A percentile compares a stretch with the other conserved stretches of the same genome.
phyloP scores from a whole-genome alignment of 2,113 vertebrate species.

The Ursus arctos region DNA sequence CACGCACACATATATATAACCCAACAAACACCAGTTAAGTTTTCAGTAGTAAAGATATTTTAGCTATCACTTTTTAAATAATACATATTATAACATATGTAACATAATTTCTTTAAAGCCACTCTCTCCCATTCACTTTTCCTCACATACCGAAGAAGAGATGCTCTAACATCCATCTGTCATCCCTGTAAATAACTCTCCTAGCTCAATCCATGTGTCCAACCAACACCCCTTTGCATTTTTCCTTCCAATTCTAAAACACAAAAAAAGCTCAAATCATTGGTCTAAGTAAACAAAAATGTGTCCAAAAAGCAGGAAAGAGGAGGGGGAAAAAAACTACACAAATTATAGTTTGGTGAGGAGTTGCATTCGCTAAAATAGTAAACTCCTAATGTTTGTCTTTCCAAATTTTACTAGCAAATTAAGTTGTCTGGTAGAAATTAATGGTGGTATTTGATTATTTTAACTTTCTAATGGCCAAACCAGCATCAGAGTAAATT shows the following conservation, averaged over 20 bases:
- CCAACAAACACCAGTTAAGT: not conserved
- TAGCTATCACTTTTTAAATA: not conserved
- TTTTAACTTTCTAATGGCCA: not conserved
- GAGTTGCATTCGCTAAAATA: not conserved
- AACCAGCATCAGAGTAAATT: not conserved
- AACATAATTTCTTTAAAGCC: not conserved
- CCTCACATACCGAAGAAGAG: not conserved
- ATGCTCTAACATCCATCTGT: not conserved
- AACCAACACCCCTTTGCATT: not conserved
- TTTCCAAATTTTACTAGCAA: not conserved
- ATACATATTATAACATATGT: not conserved
- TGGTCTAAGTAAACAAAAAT: not conserved
- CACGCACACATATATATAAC: not conserved
- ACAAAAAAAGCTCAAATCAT: not conserved
- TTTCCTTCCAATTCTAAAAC: not conserved
- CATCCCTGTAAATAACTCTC: not conserved
- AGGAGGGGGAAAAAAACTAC: too few species aligned
- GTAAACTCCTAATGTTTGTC: not conserved
- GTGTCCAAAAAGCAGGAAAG: not conserved
- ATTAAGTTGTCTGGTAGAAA: not conserved
- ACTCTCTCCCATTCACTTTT: not conserved
- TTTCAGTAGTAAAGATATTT: not conserved
- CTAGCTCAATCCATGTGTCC: not conserved
- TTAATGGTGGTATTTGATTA: not conserved
- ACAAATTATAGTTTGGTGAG: not conserved